phyloP scores from a whole-genome alignment of 2,888 invertebrate genomes.

The Zootermopsis nevadensis region DNA sequence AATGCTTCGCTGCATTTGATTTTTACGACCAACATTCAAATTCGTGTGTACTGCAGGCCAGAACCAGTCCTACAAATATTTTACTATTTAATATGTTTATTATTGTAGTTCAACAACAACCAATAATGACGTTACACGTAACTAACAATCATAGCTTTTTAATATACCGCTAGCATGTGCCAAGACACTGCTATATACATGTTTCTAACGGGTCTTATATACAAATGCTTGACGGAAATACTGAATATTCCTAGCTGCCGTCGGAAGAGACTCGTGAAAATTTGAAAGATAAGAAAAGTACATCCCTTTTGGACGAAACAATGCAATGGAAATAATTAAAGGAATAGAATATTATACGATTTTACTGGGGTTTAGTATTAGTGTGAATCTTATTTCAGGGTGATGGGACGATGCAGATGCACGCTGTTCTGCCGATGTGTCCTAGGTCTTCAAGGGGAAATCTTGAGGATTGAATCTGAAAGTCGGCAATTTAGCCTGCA shows the following conservation, averaged over 20 bases:
- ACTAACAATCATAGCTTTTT: conserved; percentile 1
- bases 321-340: not conserved
- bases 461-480: too few species aligned
- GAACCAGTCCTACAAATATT: too few species aligned
- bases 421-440: too few species aligned
- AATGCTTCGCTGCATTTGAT: too few species aligned
- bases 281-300: not conserved
- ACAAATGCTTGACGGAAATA: not conserved
- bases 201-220: conserved; percentile 18
- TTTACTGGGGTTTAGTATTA: too few species aligned
- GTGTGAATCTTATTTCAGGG: too few species aligned
- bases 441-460: too few species aligned
- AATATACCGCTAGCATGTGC: not conserved
- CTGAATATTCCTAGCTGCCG: conserved; percentile 35
- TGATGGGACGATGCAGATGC: too few species aligned
- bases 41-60: too few species aligned
- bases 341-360: too few species aligned
- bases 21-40: too few species aligned
- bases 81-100: not conserved
- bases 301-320: not conserved
- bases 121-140: not conserved
- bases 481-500: too few species aligned
- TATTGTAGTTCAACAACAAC: not conserved
- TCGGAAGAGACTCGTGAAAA: conserved; percentile 43
- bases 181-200: not conserved